Percentiles rank a stretch among this genome's conserved stretches.
These are phyloP conservation scores for Selene dorsalis DNA, from an alignment of 2,797 vertebrate genomes.

Conservation along the genomic window DNA sequence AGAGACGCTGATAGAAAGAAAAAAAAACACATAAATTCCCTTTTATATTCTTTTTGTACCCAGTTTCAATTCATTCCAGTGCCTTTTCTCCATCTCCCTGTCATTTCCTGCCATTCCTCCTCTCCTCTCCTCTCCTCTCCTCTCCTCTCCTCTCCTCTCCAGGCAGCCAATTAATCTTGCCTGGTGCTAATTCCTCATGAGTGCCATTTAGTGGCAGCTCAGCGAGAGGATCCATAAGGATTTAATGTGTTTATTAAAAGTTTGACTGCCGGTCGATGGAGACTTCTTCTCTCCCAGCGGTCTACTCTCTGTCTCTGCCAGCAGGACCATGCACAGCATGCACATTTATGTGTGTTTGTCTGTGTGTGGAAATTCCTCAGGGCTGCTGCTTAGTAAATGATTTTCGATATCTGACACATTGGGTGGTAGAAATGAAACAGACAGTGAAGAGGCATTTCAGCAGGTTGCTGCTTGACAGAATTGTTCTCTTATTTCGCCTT, in stretches of 20 bases:
- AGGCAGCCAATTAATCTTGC: slow-evolving; percentile 75
- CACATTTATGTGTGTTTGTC: slow-evolving; percentile 46
- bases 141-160: slow-evolving; percentile 37
- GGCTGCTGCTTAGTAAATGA: slow-evolving; percentile 62
- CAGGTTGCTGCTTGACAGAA: slow-evolving; percentile 1
- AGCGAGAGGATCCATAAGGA: slow-evolving; percentile 75
- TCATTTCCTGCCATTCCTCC: slow-evolving; percentile 10
- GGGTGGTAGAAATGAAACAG: slow-evolving; percentile 48
- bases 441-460: slow-evolving; percentile 22
- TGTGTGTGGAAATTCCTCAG: slow-evolving; percentile 52
- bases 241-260: slow-evolving; percentile 81
- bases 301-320: slow-evolving; percentile 61
- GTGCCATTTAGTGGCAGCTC: slow-evolving; percentile 72
- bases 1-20: slow-evolving; percentile 14
- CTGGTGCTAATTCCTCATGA: slow-evolving; percentile 73
- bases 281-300: slow-evolving; percentile 54
- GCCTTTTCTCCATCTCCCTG: slow-evolving; percentile 36
- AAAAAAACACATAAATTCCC: slow-evolving; percentile 22
- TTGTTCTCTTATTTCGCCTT: background rate
- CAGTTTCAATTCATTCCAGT: slow-evolving; percentile 23
- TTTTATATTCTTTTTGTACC: slow-evolving; percentile 32
- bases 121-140: slow-evolving; percentile 8
- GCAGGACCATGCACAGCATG: slow-evolving; percentile 57
- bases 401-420: slow-evolving; percentile 65
- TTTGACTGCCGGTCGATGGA: slow-evolving; percentile 73